A percentile compares a stretch with the other conserved stretches of the same genome.
Conservation (phyloP, 2,888 invertebrate species). For the Drosophila vallismaia region DNA sequence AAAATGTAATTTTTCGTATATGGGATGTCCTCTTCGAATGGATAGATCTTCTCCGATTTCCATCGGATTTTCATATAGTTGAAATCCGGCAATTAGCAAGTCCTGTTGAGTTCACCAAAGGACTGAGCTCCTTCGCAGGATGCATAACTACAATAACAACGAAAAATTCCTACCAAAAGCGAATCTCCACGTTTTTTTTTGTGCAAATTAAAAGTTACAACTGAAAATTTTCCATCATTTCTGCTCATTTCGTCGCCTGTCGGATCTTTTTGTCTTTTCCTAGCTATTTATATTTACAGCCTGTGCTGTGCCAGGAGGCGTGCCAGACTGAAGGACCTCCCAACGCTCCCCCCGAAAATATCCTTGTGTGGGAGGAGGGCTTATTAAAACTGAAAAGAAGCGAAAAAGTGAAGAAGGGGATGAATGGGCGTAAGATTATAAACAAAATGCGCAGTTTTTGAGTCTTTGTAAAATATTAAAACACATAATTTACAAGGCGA, state of each 20-base stretch:
- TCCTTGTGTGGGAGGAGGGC: conserved; percentile 14
- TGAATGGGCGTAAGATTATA: conserved; percentile 60
- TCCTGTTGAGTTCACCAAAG: not conserved
- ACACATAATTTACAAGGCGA: conserved; percentile 69
- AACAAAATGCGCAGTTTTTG: conserved; percentile 70
- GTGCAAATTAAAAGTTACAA: conserved; percentile 35
- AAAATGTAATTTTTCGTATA: not conserved
- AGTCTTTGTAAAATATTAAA: conserved; percentile 77
- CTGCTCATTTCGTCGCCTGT: conserved; percentile 11
- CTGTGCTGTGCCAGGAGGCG: not conserved
- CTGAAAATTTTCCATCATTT: conserved; percentile 34
- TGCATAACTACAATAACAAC: not conserved
- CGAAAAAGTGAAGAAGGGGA: not conserved
- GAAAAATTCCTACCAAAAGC: conserved; percentile 1
- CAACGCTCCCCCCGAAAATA: not conserved
- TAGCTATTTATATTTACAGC: conserved; percentile 33
- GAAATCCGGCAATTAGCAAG: conserved; percentile 7
- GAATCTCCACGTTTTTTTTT: not conserved
- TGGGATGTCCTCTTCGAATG: too few relatives aligned
- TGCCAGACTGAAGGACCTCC: not conserved
- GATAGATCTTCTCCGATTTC: too few relatives aligned
- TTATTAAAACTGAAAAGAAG: conserved; percentile 52
- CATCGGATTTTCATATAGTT: not conserved
- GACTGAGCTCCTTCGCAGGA: not conserved
- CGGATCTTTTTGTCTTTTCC: conserved; percentile 28